Evolutionary conservation across 2,113 vertebrate genomes (phyloP).

Genomic region (Rhea americana): DNA sequence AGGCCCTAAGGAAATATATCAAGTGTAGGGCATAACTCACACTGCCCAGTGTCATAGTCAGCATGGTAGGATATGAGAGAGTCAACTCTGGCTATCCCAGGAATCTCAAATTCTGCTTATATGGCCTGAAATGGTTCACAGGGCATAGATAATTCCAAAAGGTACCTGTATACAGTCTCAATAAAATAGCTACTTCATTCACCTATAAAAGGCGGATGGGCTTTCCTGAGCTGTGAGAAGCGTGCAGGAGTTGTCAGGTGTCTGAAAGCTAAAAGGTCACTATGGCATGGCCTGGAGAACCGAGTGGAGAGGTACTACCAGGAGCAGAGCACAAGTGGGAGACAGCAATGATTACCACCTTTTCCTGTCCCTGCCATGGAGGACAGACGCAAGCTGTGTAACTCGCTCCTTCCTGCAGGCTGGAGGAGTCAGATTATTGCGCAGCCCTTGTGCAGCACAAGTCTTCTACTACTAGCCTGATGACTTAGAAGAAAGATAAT

Average conservation of each 20-base stretch:
- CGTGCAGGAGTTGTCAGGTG: rapidly evolving
- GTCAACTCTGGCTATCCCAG: background rate
- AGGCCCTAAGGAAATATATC: background rate
- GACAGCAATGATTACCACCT: background rate
- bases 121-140: background rate
- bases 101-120: background rate
- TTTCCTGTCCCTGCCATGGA: background rate
- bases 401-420: background rate
- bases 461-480: background rate
- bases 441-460: background rate
- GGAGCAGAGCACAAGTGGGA: background rate
- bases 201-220: background rate
- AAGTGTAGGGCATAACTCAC: background rate
- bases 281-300: background rate
- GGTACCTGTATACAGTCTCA: background rate
- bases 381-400: background rate
- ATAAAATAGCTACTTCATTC: background rate
- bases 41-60: background rate
- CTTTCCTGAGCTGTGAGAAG: background rate
- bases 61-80: background rate
- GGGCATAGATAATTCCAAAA: background rate
- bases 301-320: background rate
- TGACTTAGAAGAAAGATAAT: background rate
- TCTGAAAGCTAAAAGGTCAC: background rate
- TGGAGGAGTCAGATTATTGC: background rate